phyloP scores from a whole-genome alignment of 2,797 vertebrate species.

The Lerista edwardsae region DNA sequence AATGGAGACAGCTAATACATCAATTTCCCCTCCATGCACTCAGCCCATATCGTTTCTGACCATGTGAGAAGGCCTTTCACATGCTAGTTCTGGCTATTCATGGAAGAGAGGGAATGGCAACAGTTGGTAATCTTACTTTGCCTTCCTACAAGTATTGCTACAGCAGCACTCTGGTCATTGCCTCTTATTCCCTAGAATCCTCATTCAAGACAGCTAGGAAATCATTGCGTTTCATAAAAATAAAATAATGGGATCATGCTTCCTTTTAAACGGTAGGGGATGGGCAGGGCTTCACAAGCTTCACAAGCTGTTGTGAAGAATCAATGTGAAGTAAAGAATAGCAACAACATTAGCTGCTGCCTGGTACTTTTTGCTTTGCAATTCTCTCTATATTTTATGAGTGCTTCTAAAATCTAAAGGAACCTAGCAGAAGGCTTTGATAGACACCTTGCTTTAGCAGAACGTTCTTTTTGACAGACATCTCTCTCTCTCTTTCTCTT shows the following conservation, averaged over 20 bases:
- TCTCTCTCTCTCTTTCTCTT: not conserved
- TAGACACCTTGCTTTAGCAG: not conserved
- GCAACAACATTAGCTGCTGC: not conserved
- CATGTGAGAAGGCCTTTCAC: not conserved
- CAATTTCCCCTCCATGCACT: not conserved
- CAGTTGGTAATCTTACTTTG: not conserved
- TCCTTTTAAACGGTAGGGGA: not conserved
- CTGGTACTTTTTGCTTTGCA: not conserved
- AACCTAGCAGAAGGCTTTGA: not conserved
- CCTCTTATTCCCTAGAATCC: not conserved
- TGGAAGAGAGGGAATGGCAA: not conserved
- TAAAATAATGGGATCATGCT: not conserved
- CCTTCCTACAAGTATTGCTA: not conserved
- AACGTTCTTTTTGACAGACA: not conserved
- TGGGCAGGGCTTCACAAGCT: not conserved
- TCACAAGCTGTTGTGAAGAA: not conserved
- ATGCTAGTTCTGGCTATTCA: not conserved
- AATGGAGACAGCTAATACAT: not conserved
- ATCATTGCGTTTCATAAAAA: not conserved
- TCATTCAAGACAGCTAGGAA: not conserved
- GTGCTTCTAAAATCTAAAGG: not conserved
- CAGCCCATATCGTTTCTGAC: not conserved
- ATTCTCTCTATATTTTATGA: not conserved
- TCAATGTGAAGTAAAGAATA: not conserved
- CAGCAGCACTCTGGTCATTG: not conserved